phyloP scores from a whole-genome alignment of 2,113 vertebrate genomes.

The Parotia lawesii region DNA sequence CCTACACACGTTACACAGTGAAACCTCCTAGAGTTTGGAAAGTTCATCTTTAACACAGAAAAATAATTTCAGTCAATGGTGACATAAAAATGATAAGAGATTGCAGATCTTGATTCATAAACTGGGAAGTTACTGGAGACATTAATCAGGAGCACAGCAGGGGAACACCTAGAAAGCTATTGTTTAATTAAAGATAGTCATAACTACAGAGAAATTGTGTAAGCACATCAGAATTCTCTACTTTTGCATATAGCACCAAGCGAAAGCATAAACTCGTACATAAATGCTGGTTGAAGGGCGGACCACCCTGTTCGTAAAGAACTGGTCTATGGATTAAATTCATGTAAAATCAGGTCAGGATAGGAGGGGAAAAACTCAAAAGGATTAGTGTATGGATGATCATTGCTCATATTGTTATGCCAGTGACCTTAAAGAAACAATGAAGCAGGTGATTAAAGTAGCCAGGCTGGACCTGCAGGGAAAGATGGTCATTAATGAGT shows the following conservation, averaged over 20 bases:
- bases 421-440: neutral
- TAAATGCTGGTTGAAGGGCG: neutral
- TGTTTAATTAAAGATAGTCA: conserved; percentile 57
- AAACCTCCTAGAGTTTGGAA: neutral
- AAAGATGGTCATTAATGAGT: neutral
- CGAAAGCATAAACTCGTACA: neutral
- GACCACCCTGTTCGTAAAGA: neutral
- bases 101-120: neutral
- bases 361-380: neutral
- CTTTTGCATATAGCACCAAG: neutral
- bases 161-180: conserved; percentile 50
- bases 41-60: neutral
- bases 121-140: conserved; percentile 3
- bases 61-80: neutral
- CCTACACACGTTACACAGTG: accelerated
- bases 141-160: conserved; percentile 1
- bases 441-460: neutral
- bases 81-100: neutral
- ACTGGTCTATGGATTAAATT: neutral
- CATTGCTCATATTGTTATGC: neutral
- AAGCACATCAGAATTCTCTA: neutral
- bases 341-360: neutral
- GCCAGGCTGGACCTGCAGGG: neutral
- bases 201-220: neutral
- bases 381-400: neutral